Conservation (phyloP, 1,140 invertebrate genomes). For the Ceratosolen solmsi region DNA sequence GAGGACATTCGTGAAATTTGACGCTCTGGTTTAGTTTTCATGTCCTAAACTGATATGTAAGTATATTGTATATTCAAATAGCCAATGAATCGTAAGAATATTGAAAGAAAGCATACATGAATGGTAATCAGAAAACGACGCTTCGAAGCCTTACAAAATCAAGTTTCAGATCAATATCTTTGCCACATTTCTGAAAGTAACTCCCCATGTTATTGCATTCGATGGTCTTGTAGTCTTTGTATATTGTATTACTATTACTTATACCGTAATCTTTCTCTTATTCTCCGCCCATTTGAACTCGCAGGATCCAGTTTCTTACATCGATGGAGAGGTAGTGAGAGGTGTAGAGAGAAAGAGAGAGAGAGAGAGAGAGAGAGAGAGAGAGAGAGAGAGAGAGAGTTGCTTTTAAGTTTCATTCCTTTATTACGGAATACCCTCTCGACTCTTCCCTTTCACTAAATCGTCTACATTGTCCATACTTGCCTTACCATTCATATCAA, state of each 20-base stretch:
- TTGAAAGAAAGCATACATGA: not conserved
- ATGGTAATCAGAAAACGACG: not conserved
- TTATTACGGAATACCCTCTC: too few relatives aligned
- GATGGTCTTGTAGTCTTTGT: conserved; percentile 9
- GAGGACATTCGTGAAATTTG: not conserved
- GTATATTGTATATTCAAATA: not conserved
- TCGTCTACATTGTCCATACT: not conserved
- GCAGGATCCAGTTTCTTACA: conserved; percentile 24
- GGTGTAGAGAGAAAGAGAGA: too few relatives aligned
- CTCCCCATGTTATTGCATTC: not conserved
- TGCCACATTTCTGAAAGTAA: not conserved
- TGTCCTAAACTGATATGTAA: not conserved
- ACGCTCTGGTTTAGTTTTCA: not conserved
- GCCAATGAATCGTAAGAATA: not conserved
- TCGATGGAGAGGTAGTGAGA: too few relatives aligned
- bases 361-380: too few relatives aligned
- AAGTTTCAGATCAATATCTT: conserved; percentile 11
- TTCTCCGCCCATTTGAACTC: conserved; percentile 15
- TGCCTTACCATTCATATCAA: too few relatives aligned
- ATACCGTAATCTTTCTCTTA: not conserved
- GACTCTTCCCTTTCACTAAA: not conserved
- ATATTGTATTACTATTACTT: not conserved
- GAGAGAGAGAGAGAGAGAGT: too few relatives aligned
- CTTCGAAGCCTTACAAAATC: conserved; percentile 14
- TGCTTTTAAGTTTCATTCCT: too few relatives aligned